phyloP scores from a whole-genome alignment of 2,797 vertebrate genomes.

The Sitta carolinensis region DNA sequence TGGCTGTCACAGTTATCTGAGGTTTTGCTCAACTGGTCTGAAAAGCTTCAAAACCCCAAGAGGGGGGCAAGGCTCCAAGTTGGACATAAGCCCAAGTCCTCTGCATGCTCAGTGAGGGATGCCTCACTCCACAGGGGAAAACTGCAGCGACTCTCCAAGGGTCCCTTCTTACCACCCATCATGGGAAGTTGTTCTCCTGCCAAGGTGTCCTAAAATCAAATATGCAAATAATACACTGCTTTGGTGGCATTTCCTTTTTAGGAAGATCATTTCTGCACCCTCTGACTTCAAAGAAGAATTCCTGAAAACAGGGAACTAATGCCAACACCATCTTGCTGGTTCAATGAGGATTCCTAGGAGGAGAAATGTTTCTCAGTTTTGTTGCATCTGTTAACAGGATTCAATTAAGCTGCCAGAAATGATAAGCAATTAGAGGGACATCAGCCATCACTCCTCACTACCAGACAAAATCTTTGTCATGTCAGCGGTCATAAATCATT shows the following conservation, averaged over 20 bases:
- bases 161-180: neutral
- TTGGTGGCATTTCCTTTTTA: neutral
- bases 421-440: constrained; percentile 28
- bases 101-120: neutral
- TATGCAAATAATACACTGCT: neutral
- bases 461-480: constrained; percentile 48
- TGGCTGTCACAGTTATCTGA: neutral
- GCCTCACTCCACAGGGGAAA: neutral
- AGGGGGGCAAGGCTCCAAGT: neutral
- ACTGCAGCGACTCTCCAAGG: neutral
- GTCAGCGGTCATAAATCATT: constrained; percentile 44
- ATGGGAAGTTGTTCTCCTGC: neutral
- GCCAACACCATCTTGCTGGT: neutral
- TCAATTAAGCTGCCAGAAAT: constrained; percentile 45
- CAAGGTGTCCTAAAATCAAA: neutral
- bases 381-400: constrained; percentile 32
- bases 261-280: neutral
- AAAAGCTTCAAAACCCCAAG: neutral
- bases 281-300: neutral
- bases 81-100: neutral
- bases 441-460: constrained; percentile 44
- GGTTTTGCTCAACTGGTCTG: neutral
- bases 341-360: neutral
- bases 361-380: constrained; percentile 12
- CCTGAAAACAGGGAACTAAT: neutral